A percentile compares a stretch with the other conserved stretches of the same genome.
Conservation (phyloP, 2,888 invertebrate species). For the Eristalinus aeneus region DNA sequence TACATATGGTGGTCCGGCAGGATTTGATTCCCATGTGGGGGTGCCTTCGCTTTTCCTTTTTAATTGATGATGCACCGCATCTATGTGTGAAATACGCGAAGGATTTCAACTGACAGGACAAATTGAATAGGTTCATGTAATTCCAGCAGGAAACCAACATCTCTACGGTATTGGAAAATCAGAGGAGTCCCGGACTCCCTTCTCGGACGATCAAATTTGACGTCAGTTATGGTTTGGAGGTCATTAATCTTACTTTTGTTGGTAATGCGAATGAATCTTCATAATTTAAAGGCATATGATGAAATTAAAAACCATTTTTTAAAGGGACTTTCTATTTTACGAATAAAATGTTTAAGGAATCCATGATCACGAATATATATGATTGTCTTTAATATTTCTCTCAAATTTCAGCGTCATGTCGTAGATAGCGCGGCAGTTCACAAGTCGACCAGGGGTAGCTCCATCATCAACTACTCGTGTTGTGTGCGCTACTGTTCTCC, state of each 20-base stretch:
- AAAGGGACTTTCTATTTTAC: too few relatives aligned
- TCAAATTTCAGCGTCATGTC: too few relatives aligned
- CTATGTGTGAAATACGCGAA: background rate
- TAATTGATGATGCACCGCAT: background rate
- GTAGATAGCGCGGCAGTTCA: too few relatives aligned
- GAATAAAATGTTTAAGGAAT: too few relatives aligned
- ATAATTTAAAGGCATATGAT: background rate
- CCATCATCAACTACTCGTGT: too few relatives aligned
- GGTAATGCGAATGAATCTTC: background rate
- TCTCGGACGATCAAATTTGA: background rate
- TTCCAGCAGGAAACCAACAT: background rate
- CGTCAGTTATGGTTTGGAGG: background rate
- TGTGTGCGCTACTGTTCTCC: too few relatives aligned
- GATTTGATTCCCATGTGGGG: background rate
- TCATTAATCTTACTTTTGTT: background rate
- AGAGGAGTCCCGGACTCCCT: background rate
- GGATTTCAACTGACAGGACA: background rate
- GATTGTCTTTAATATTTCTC: too few relatives aligned
- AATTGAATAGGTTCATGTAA: background rate
- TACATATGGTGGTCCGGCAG: background rate
- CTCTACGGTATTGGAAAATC: background rate
- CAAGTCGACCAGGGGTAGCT: too few relatives aligned
- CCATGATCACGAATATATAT: too few relatives aligned
- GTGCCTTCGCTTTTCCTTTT: background rate
- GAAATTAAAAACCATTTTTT: too few relatives aligned